A percentile compares a stretch with the other conserved stretches of the same genome.
Evolutionary conservation across 2,113 vertebrate species (phyloP).

Genomic region (Apteryx mantelli): DNA sequence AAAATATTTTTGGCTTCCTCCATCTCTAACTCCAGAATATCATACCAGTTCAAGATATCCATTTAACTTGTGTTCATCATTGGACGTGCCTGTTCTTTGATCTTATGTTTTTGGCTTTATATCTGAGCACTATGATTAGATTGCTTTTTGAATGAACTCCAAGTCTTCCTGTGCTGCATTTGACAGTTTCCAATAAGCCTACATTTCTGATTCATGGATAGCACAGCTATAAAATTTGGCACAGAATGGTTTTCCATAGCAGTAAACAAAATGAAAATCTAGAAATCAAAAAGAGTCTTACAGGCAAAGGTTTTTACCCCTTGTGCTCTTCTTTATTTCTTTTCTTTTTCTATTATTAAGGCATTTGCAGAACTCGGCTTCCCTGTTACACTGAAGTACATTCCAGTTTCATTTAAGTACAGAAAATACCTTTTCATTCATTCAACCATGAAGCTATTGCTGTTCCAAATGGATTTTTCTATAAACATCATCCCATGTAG

Average conservation of each 20-base stretch:
- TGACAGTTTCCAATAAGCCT: constrained; percentile 28
- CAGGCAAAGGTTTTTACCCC: not conserved
- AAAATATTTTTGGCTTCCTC: not conserved
- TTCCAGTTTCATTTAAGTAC: not conserved
- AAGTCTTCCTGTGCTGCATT: constrained; percentile 8
- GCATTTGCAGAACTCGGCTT: not conserved
- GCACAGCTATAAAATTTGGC: constrained; percentile 1
- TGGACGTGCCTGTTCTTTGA: not conserved
- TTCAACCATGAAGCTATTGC: not conserved
- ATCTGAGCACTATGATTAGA: not conserved
- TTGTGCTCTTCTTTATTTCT: not conserved
- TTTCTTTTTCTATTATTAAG: not conserved
- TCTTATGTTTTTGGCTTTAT: not conserved
- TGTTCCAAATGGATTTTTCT: constrained; percentile 20
- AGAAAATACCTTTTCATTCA: constrained; percentile 20
- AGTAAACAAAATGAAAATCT: constrained; percentile 36
- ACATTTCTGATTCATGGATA: constrained; percentile 23
- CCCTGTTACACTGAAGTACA: not conserved
- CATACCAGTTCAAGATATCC: not conserved
- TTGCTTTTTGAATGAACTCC: constrained; percentile 39
- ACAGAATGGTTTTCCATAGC: constrained; percentile 12
- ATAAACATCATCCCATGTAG: not conserved
- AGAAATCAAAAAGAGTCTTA: not conserved
- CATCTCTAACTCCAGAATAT: not conserved
- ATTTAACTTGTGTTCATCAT: not conserved